Evolutionary conservation across 2,797 vertebrate genomes (phyloP).

Genomic region (Falco cherrug): DNA sequence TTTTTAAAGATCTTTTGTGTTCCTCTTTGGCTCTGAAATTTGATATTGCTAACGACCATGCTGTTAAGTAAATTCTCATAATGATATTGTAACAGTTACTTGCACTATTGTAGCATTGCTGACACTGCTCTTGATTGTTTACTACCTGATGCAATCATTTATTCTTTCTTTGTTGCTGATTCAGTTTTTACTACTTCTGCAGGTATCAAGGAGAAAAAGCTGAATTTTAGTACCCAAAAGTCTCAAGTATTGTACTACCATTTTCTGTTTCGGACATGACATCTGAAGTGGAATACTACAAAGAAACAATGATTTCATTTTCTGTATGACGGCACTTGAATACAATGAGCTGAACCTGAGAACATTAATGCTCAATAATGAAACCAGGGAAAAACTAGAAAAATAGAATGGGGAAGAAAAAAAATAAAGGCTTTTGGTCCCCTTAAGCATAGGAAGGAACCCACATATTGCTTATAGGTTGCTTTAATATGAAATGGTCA

Average conservation of each 20-base stretch:
- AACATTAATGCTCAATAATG: neutral
- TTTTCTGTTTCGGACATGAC: neutral
- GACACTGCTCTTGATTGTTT: neutral
- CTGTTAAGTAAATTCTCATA: neutral
- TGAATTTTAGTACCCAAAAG: neutral
- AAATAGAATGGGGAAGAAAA: neutral
- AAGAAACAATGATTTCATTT: constrained; percentile 24
- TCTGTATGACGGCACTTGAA: constrained; percentile 1
- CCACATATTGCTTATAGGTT: neutral
- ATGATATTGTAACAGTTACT: neutral
- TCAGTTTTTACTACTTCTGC: constrained; percentile 4
- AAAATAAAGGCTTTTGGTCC: neutral
- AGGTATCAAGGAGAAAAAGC: neutral
- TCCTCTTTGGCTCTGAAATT: neutral
- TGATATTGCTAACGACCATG: neutral
- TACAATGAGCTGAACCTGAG: neutral
- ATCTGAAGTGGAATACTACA: constrained; percentile 8
- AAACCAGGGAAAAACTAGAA: neutral
- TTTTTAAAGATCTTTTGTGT: neutral
- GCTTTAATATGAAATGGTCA: neutral
- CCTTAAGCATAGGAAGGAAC: neutral
- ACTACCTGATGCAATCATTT: neutral
- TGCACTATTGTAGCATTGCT: neutral
- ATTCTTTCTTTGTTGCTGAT: constrained; percentile 12
- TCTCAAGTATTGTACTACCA: neutral